Evolutionary conservation across 2,113 vertebrate species (phyloP).

Genomic region (Crotalus tigris): DNA sequence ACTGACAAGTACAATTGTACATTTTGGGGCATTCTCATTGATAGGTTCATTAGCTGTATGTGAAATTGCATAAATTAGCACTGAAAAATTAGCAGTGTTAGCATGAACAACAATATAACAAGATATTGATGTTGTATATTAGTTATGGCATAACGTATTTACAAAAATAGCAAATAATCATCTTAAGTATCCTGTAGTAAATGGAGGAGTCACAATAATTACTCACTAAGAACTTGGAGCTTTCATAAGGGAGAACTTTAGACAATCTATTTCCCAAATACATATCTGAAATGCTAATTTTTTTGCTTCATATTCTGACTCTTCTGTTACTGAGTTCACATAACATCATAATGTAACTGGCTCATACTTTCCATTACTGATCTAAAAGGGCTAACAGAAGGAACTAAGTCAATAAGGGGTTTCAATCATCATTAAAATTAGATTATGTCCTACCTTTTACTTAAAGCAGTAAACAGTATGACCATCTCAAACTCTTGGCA

Average conservation of each 20-base stretch:
- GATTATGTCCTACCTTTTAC: too few species aligned
- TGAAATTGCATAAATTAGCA: slow-evolving; percentile 7
- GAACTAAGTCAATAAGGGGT: too few species aligned
- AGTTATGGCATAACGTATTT: slow-evolving; percentile 45
- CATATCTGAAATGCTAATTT: not conserved
- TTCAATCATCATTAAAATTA: too few species aligned
- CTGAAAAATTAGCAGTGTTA: slow-evolving; percentile 30
- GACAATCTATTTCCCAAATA: slow-evolving; percentile 31
- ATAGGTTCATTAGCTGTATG: slow-evolving; percentile 1
- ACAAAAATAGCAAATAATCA: slow-evolving; percentile 57
- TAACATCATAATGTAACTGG: not conserved
- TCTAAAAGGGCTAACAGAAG: too few species aligned
- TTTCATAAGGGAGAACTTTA: slow-evolving; percentile 37
- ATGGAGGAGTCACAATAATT: slow-evolving; percentile 37
- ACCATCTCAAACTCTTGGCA: too few species aligned
- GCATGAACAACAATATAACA: not conserved
- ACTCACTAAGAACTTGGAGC: slow-evolving; percentile 36
- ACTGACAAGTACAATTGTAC: not conserved
- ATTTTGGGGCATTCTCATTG: slow-evolving; percentile 27
- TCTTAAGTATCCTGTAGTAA: slow-evolving; percentile 26
- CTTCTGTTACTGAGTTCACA: not conserved
- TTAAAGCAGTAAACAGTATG: too few species aligned
- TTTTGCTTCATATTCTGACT: slow-evolving; percentile 8
- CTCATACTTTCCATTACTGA: too few species aligned
- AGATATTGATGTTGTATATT: not conserved